Evolutionary conservation across 2,888 invertebrate genomes (phyloP).

Genomic region (Micoletzkya japonica): DNA sequence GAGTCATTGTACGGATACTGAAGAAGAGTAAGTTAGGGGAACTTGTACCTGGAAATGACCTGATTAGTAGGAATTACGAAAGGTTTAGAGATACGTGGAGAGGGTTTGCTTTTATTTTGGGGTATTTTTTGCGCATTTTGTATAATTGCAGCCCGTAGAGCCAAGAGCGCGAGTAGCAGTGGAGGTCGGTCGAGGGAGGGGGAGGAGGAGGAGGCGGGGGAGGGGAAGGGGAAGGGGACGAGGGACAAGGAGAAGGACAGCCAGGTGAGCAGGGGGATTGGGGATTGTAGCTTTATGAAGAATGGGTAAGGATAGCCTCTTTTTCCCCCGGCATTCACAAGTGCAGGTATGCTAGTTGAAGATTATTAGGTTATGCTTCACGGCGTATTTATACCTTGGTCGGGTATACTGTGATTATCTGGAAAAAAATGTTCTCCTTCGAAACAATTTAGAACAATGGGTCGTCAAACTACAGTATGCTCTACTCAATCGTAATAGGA

Average conservation of each 20-base stretch:
- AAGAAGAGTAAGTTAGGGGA: constrained; percentile 33
- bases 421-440: too few relatives aligned
- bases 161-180: constrained; percentile 1
- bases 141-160: constrained; percentile 16
- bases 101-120: background rate
- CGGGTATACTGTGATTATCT: too few relatives aligned
- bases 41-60: background rate
- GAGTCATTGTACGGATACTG: constrained; percentile 35
- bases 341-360: too few relatives aligned
- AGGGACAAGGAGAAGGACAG: constrained; percentile 4
- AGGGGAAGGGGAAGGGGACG: background rate
- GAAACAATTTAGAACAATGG: too few relatives aligned
- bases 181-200: background rate
- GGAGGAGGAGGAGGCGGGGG: constrained; percentile 3
- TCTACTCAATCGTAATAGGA: too few relatives aligned
- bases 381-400: too few relatives aligned
- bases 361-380: too few relatives aligned
- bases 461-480: too few relatives aligned
- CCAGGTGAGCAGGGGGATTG: background rate
- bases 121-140: background rate
- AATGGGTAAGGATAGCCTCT: too few relatives aligned
- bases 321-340: too few relatives aligned
- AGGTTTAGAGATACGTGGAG: too few relatives aligned
- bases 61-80: background rate
- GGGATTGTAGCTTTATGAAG: background rate